These are phyloP conservation scores for Caenorhabditis drosophilae DNA, from an alignment of 2,888 invertebrate species.

Conservation along the genomic window DNA sequence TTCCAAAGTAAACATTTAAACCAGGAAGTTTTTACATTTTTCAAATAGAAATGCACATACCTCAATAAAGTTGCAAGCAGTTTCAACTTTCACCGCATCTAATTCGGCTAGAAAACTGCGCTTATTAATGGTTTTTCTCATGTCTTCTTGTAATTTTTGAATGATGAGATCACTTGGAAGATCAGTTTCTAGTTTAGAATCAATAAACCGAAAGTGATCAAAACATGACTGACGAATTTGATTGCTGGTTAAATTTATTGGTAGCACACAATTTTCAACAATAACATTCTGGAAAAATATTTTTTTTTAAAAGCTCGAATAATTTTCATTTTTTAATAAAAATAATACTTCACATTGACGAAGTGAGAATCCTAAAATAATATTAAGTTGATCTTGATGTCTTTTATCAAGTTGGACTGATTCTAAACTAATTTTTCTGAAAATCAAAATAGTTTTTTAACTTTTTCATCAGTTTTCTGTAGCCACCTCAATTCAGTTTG, in stretches of 20 bases:
- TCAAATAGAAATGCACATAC: constrained; percentile 10
- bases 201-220: constrained; percentile 36
- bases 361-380: neutral
- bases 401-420: constrained; percentile 6
- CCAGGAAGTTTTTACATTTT: neutral
- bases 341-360: neutral
- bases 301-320: neutral
- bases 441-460: constrained; percentile 1
- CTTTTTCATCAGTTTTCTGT: too few relatives aligned
- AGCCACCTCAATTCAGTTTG: constrained; percentile 36
- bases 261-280: constrained; percentile 16
- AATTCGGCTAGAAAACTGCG: constrained; percentile 35
- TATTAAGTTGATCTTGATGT: neutral
- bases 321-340: too few relatives aligned
- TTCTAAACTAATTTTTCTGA: constrained; percentile 17
- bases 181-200: constrained; percentile 9
- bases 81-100: constrained; percentile 24
- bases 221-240: constrained; percentile 16
- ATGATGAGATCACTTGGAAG: constrained; percentile 18
- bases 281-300: constrained; percentile 21
- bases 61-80: constrained; percentile 40
- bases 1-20: too few relatives aligned
- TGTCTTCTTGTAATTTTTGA: constrained; percentile 33
- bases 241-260: constrained; percentile 6
- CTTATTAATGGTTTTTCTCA: constrained; percentile 21